Percentiles rank a stretch among this genome's conserved stretches.
phyloP scores from a whole-genome alignment of 2,797 vertebrate species.

The Odontamblyopus lacepedii region DNA sequence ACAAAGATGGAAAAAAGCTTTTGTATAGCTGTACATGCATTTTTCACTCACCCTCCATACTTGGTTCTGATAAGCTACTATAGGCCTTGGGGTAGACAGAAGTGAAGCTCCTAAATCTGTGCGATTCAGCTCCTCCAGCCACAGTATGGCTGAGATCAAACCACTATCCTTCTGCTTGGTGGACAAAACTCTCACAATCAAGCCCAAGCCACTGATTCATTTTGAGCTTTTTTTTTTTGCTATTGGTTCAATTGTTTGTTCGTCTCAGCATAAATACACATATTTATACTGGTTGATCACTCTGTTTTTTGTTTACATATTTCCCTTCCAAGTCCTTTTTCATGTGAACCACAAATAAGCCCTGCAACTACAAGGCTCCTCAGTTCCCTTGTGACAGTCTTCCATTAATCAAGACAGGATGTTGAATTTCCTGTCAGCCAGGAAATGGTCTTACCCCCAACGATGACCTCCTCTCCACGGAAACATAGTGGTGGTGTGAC shows the following conservation, averaged over 20 bases:
- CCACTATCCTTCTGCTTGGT: background rate
- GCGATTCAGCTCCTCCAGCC: background rate
- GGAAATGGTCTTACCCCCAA: conserved; percentile 54
- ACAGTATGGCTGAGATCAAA: background rate
- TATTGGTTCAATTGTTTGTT: no score
- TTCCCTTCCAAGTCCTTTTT: conserved; percentile 2
- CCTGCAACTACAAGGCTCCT: conserved; percentile 60
- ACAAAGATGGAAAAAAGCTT: background rate
- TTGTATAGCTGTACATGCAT: background rate
- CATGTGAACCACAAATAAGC: conserved; percentile 37
- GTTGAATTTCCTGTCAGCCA: conserved; percentile 74
- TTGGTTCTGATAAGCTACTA: no score
- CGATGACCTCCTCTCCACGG: conserved; percentile 2
- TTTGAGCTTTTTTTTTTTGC: no score
- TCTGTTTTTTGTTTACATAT: background rate
- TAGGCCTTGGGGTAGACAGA: no score
- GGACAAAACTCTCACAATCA: no score
- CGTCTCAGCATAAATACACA: no score
- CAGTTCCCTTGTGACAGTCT: conserved; percentile 45
- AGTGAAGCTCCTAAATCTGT: no score
- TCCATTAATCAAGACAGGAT: conserved; percentile 76
- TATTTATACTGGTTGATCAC: background rate
- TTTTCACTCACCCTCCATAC: background rate
- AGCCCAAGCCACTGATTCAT: no score
- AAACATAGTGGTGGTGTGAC: conserved; percentile 32